A percentile compares a stretch with the other conserved stretches of the same genome.
Evolutionary conservation across 2,888 invertebrate genomes (phyloP).

Genomic region (Meiosimyza platycephala): DNA sequence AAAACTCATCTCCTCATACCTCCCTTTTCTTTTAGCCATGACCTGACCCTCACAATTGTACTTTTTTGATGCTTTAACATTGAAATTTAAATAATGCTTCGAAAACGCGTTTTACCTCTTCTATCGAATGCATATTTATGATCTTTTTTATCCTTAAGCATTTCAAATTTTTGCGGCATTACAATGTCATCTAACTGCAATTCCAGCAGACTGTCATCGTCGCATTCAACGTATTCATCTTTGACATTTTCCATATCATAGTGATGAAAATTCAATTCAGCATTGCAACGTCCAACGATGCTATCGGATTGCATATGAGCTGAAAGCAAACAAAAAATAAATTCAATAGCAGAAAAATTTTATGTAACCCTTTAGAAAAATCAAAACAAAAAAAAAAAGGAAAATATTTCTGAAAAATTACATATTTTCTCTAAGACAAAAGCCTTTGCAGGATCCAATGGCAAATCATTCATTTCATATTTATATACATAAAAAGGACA

Average conservation of each 20-base stretch:
- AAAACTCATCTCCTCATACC: too few relatives aligned
- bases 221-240: constrained; percentile 47
- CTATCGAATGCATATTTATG: constrained; percentile 57
- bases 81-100: background rate
- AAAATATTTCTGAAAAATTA: constrained; percentile 43
- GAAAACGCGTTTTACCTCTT: constrained; percentile 48
- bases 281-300: constrained; percentile 60
- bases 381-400: background rate
- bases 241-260: constrained; percentile 55
- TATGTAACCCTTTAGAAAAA: background rate
- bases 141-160: constrained; percentile 57
- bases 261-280: constrained; percentile 58
- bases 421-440: constrained; percentile 60
- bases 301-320: constrained; percentile 62
- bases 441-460: constrained; percentile 63
- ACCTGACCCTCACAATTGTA: too few relatives aligned
- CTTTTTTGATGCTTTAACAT: too few relatives aligned
- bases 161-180: constrained; percentile 60
- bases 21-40: too few relatives aligned
- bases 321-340: constrained; percentile 40
- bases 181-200: constrained; percentile 55
- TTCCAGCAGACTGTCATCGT: constrained; percentile 51
- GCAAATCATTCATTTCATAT: constrained; percentile 63
- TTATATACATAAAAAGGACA: constrained; percentile 62
- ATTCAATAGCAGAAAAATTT: background rate